These are phyloP conservation scores for Mustelus asterias DNA, from an alignment of 2,113 vertebrate species.

Conservation along the genomic window DNA sequence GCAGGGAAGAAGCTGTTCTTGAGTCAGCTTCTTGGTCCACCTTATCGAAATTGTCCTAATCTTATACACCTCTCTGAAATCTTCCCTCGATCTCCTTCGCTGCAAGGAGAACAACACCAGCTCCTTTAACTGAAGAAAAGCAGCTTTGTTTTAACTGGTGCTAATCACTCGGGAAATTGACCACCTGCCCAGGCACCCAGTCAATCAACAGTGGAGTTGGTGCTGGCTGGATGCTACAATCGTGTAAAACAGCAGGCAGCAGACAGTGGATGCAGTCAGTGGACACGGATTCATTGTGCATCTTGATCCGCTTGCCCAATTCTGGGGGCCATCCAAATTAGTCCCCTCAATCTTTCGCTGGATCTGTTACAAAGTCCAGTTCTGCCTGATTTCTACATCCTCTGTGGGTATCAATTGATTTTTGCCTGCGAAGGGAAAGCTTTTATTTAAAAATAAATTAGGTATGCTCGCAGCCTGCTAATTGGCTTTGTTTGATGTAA, in stretches of 20 bases:
- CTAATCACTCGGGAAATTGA: too few relatives aligned
- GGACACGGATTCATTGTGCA: background rate
- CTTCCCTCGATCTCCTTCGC: too few relatives aligned
- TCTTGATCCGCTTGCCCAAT: background rate
- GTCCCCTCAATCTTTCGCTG: too few relatives aligned
- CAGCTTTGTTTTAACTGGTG: too few relatives aligned
- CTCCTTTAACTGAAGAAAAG: too few relatives aligned
- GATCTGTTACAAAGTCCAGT: background rate
- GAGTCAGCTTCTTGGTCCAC: too few relatives aligned
- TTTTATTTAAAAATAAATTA: constrained; percentile 19
- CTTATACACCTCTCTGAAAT: too few relatives aligned
- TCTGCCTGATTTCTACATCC: too few relatives aligned
- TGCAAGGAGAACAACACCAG: too few relatives aligned
- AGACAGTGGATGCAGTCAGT: background rate
- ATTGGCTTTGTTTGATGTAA: background rate
- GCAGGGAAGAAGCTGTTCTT: too few relatives aligned
- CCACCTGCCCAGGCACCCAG: background rate
- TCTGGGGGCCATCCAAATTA: background rate
- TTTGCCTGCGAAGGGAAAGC: background rate
- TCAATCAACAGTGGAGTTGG: background rate
- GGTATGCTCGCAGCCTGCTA: background rate
- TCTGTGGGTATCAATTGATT: background rate
- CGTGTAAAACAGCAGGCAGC: background rate
- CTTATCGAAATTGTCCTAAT: too few relatives aligned
- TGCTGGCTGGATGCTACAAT: background rate